A percentile compares a stretch with the other conserved stretches of the same genome.
Conservation (phyloP, 2,113 vertebrate species). For the Amphiprion percula region DNA sequence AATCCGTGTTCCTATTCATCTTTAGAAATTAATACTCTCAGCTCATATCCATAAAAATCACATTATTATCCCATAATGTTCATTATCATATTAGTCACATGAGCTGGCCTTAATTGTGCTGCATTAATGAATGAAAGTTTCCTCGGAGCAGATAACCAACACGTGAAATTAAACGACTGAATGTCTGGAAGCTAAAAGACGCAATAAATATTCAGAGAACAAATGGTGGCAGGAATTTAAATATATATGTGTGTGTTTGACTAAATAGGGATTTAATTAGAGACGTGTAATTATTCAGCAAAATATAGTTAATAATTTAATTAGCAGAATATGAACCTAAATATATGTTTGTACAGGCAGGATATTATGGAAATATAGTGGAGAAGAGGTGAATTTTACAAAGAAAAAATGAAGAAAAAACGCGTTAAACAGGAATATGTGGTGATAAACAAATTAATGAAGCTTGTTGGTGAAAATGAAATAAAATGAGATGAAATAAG, state of each 20-base stretch:
- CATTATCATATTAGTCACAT: slow-evolving; percentile 45
- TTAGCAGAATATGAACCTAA: background rate
- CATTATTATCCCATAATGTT: slow-evolving; percentile 52
- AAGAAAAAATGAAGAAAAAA: too few species aligned
- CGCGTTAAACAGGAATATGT: too few species aligned
- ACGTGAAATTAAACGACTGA: slow-evolving; percentile 31
- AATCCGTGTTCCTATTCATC: slow-evolving; percentile 55
- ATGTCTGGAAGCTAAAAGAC: slow-evolving; percentile 35
- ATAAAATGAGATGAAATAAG: too few species aligned
- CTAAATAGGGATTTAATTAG: too few species aligned
- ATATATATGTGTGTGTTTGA: slow-evolving; percentile 10
- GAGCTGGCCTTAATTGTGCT: slow-evolving; percentile 46
- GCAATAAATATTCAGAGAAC: slow-evolving; percentile 30
- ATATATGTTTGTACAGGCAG: too few species aligned
- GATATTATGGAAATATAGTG: too few species aligned
- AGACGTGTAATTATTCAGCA: background rate
- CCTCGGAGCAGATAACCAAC: slow-evolving; percentile 35
- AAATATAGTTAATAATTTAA: background rate
- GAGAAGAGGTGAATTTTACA: too few species aligned
- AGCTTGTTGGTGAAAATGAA: too few species aligned
- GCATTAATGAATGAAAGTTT: slow-evolving; percentile 57
- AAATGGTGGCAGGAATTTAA: slow-evolving; percentile 11
- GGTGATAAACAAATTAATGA: too few species aligned
- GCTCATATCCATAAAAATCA: slow-evolving; percentile 62
- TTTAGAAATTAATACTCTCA: slow-evolving; percentile 62